A percentile compares a stretch with the other conserved stretches of the same genome.
phyloP scores from a whole-genome alignment of 1,140 invertebrate genomes.

The Phocides pigmalion region DNA sequence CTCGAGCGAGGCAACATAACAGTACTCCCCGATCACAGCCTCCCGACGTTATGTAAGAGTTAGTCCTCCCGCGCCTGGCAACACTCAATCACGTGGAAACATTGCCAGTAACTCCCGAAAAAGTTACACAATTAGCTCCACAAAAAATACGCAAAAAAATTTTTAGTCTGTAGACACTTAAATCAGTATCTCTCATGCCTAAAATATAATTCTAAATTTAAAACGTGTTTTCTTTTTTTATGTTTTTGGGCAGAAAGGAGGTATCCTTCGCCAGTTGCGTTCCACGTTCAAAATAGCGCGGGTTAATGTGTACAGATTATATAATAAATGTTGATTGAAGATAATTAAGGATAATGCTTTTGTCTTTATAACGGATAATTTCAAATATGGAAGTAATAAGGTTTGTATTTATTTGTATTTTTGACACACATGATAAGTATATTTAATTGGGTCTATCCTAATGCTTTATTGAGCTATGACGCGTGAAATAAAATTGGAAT shows the following conservation, averaged over 20 bases:
- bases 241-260: background rate
- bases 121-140: background rate
- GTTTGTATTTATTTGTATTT: constrained; percentile 42
- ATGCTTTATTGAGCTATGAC: no score
- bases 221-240: constrained; percentile 10
- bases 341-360: background rate
- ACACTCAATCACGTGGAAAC: constrained; percentile 29
- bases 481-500: no score
- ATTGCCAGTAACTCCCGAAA: constrained; percentile 17
- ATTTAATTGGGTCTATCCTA: no score
- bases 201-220: constrained; percentile 5
- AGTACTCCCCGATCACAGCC: constrained; percentile 62
- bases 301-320: constrained; percentile 7
- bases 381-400: constrained; percentile 53
- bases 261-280: constrained; percentile 1
- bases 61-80: constrained; percentile 64
- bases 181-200: background rate
- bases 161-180: background rate
- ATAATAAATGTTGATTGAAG: background rate
- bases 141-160: constrained; percentile 1
- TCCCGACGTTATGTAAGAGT: constrained; percentile 71
- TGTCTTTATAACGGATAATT: constrained; percentile 9
- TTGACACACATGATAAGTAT: no score
- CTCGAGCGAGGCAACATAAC: constrained; percentile 77
- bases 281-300: constrained; percentile 25